Conservation (phyloP, 1,140 invertebrate genomes). For the Brachionus koreanus region DNA sequence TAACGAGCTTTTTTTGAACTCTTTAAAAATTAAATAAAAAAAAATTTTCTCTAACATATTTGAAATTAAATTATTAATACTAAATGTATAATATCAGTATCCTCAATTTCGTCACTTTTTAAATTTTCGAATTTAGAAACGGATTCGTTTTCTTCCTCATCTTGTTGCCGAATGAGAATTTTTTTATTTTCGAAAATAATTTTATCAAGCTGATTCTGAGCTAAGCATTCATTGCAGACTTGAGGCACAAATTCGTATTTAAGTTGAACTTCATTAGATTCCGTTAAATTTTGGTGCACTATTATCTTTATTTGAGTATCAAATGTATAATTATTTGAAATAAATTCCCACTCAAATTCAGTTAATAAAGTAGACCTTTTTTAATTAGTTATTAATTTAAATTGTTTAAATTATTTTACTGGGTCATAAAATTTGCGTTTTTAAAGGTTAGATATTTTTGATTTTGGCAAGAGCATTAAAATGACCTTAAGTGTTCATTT, state of each 20-base stretch:
- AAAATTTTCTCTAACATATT: neutral
- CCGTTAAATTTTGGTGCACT: neutral
- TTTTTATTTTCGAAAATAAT: conserved; percentile 36
- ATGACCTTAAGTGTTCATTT: too few species aligned
- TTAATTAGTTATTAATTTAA: neutral
- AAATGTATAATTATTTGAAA: neutral
- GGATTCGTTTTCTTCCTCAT: neutral
- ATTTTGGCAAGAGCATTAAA: too few species aligned
- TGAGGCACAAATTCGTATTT: neutral
- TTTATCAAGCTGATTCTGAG: neutral
- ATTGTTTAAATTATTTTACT: neutral
- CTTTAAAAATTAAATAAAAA: neutral
- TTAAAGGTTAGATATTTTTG: too few species aligned
- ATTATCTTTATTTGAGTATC: neutral
- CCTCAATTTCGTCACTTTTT: neutral
- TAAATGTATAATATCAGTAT: neutral
- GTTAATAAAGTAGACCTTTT: conserved; percentile 6
- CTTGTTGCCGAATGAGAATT: neutral
- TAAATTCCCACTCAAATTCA: neutral
- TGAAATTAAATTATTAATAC: neutral
- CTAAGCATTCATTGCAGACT: conserved; percentile 1
- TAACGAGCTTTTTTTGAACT: conserved; percentile 1
- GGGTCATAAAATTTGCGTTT: too few species aligned
- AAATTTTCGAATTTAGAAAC: neutral
- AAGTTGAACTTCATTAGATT: neutral